Evolutionary conservation across 1,140 invertebrate species (phyloP).

Genomic region (Acyrthosiphon pisum): DNA sequence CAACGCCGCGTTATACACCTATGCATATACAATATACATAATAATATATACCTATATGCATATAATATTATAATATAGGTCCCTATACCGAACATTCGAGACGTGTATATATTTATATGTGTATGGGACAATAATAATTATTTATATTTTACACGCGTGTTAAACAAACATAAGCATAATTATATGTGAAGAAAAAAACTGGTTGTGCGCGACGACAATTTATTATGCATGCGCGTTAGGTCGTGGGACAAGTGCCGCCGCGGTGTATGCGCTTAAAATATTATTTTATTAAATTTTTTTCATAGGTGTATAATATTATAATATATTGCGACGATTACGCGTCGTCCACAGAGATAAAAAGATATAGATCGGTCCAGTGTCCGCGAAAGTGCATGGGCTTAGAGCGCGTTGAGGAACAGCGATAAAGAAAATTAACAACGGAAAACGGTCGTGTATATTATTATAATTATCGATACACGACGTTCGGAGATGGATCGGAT

Average conservation of each 20-base stretch:
- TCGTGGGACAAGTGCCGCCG: slow-evolving; percentile 22
- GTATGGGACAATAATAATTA: slow-evolving; percentile 16
- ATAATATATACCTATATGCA: not conserved
- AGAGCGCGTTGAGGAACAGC: not conserved
- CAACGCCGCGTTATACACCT: not conserved
- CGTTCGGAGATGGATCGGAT: not conserved
- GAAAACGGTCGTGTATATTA: not conserved
- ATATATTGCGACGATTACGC: not conserved
- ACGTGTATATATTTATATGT: not conserved
- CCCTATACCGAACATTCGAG: not conserved
- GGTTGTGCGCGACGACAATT: slow-evolving; percentile 35
- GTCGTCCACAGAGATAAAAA: not conserved
- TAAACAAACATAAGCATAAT: slow-evolving; percentile 52
- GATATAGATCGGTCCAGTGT: not conserved
- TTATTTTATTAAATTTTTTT: slow-evolving; percentile 10
- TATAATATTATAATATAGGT: not conserved
- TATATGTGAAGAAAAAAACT: slow-evolving; percentile 38
- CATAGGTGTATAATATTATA: not conserved
- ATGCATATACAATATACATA: not conserved
- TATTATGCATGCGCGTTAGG: not conserved
- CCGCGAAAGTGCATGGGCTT: not conserved
- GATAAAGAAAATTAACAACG: not conserved
- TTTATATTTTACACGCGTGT: slow-evolving; percentile 47
- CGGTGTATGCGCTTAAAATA: not conserved
- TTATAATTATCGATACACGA: slow-evolving; percentile 8